Evolutionary conservation across 2,888 invertebrate genomes (phyloP), one percentile per base, ranked within the genome.

Genomic region (Phytoseiulus persimilis): DNA sequence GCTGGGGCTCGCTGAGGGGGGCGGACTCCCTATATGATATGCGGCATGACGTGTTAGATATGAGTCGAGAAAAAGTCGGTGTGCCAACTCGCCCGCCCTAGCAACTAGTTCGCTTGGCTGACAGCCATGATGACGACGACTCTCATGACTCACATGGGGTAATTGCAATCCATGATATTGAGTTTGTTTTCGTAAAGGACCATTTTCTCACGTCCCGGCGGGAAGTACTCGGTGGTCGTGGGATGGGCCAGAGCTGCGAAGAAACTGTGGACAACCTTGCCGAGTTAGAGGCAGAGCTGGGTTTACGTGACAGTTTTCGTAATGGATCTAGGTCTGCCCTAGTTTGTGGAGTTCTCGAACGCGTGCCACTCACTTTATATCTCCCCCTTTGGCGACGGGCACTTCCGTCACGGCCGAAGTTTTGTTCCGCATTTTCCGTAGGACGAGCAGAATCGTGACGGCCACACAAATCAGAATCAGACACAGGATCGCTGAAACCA

Each of bases 401-500:
- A 87, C 87, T 23, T 87, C 87, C 32, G 87, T 87, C 2, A 87
- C 87, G n/a, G 87, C 87, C 5, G 87, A 87, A 39, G 87, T 87
- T 32, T 87, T 87, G 87, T 45, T 87, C n/a, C 45, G 32, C 87
- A 87, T 87, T 45, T 87, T 87, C 39, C 87, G 87, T 6, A 87
- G 33, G 6, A 87, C n/a, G n/a, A 87, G 87, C 1, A 87, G 39
- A 14, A 87, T 87, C 11, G 87, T 87, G 1, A 87, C 87, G 28
- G 87, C 87, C n/a, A 87, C 87, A 45, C 87, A 87, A 45, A 87
- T 87, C n/a, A 87, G 87, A 87, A 87, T 87, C 0, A 87, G 87
- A 45, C 87, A 87, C 32, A 87, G 39, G n/a, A 87, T 87, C 39
- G 87, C 87, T 31, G 87, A 87, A 87, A 87, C 39, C n/a, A 87